Percentiles rank a stretch among this genome's conserved stretches.
Conservation (phyloP, 1,140 invertebrate species). For the Chymomyza costata region DNA sequence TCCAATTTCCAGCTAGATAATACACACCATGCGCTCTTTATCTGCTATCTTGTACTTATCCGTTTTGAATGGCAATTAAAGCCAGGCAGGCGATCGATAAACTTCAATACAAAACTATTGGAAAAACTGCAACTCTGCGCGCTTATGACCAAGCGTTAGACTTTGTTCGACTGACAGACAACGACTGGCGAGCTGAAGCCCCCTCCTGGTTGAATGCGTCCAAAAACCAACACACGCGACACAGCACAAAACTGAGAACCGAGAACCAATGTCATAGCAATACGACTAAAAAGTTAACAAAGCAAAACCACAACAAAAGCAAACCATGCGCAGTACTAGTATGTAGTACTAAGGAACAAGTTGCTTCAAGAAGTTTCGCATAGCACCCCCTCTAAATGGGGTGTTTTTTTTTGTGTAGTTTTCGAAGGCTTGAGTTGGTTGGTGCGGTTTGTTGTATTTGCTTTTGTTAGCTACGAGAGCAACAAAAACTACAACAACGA, state of each 20-base stretch:
- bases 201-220: not conserved
- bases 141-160: slow-evolving; percentile 25
- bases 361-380: slow-evolving; percentile 58
- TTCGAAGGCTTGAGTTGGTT: too few species aligned
- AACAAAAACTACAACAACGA: too few species aligned
- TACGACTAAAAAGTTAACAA: slow-evolving; percentile 65
- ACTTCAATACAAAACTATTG: not conserved
- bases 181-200: slow-evolving; percentile 42
- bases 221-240: slow-evolving; percentile 1
- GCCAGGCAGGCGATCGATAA: slow-evolving; percentile 17
- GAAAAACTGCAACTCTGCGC: too few species aligned
- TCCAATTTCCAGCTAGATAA: slow-evolving; percentile 4
- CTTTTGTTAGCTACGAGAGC: slow-evolving; percentile 25
- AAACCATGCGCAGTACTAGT: slow-evolving; percentile 62
- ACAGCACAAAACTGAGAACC: too few species aligned
- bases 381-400: slow-evolving; percentile 1
- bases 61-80: not conserved
- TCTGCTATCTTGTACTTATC: not conserved
- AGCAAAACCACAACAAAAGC: slow-evolving; percentile 67
- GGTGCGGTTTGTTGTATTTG: slow-evolving; percentile 29
- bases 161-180: slow-evolving; percentile 63
- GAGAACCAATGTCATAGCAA: slow-evolving; percentile 67
- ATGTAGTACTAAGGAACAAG: too few species aligned
- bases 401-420: too few species aligned
- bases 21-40: slow-evolving; percentile 39